These are phyloP conservation scores for Anneissia japonica DNA, from an alignment of 35 echinoderm and acorn worm species.

Conservation along the genomic window DNA sequence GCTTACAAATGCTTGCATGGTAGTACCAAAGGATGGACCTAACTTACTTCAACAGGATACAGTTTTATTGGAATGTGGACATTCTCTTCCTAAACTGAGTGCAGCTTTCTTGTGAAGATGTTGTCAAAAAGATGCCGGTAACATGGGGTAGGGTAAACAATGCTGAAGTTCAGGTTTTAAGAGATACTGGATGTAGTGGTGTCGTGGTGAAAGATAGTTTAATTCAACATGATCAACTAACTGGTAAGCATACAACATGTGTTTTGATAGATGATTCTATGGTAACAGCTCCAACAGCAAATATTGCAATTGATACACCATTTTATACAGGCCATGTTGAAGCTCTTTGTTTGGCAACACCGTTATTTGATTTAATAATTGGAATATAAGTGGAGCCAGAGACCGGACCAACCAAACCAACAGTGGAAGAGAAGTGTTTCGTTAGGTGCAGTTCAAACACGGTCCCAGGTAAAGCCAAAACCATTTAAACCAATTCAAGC, in stretches of 20 bases:
- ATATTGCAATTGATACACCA: slow-evolving; percentile 13
- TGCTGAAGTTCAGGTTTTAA: neutral
- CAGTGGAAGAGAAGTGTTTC: neutral
- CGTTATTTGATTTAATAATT: slow-evolving; percentile 4
- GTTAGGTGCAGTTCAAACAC: slow-evolving; percentile 15
- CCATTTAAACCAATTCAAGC: neutral
- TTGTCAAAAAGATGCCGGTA: slow-evolving; percentile 6
- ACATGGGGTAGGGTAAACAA: slow-evolving; percentile 14
- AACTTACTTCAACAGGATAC: no score
- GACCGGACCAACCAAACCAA: neutral
- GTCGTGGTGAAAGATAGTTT: slow-evolving; percentile 23
- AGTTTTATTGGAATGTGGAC: slow-evolving; percentile 38
- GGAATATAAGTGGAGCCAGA: slow-evolving; percentile 19
- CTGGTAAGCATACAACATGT: slow-evolving; percentile 31
- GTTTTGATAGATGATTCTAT: slow-evolving; percentile 38
- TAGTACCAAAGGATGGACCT: no score
- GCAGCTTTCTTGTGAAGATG: neutral
- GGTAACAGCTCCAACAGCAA: neutral
- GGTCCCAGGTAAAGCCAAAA: neutral
- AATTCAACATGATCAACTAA: slow-evolving; percentile 24
- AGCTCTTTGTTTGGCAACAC: neutral
- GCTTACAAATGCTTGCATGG: no score
- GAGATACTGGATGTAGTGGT: slow-evolving; percentile 43
- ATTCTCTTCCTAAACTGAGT: slow-evolving; percentile 14
- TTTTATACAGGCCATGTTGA: slow-evolving; percentile 1